phyloP scores from a whole-genome alignment of 2,888 invertebrate genomes.

The Drosophila koepferae region DNA sequence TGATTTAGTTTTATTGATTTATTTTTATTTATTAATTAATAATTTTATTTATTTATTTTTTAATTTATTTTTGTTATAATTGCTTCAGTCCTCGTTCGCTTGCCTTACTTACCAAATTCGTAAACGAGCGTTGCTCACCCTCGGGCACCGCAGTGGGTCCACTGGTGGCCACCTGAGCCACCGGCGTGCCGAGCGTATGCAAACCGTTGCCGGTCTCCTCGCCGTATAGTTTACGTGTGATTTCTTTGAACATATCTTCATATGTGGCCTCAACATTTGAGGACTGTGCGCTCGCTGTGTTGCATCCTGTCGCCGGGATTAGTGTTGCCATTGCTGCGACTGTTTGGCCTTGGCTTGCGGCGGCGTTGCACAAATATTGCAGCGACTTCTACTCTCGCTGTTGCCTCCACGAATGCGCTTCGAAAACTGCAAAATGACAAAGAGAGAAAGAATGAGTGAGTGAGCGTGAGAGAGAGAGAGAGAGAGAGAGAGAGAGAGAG shows the following conservation, averaged over 20 bases:
- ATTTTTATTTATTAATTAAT: no score
- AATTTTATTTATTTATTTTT: no score
- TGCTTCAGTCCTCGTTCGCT: no score
- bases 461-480: not conserved
- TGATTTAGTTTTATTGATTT: no score
- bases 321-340: conserved; percentile 84
- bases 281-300: conserved; percentile 77
- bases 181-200: conserved; percentile 85
- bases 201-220: conserved; percentile 88
- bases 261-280: conserved; percentile 86
- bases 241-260: conserved; percentile 91
- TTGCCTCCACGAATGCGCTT: conserved; percentile 74
- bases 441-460: not conserved
- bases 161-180: conserved; percentile 85
- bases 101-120: conserved; percentile 83
- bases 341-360: conserved; percentile 71
- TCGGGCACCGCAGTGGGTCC: conserved; percentile 85
- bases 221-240: conserved; percentile 95
- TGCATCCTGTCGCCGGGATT: conserved; percentile 82
- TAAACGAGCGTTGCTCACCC: conserved; percentile 85
- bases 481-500: not conserved
- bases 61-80: no score
- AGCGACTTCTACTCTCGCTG: conserved; percentile 67
- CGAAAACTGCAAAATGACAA: conserved; percentile 66
- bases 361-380: conserved; percentile 63